Conservation (phyloP, 2,797 vertebrate genomes). For the Cryptoblepharus egeriae region DNA sequence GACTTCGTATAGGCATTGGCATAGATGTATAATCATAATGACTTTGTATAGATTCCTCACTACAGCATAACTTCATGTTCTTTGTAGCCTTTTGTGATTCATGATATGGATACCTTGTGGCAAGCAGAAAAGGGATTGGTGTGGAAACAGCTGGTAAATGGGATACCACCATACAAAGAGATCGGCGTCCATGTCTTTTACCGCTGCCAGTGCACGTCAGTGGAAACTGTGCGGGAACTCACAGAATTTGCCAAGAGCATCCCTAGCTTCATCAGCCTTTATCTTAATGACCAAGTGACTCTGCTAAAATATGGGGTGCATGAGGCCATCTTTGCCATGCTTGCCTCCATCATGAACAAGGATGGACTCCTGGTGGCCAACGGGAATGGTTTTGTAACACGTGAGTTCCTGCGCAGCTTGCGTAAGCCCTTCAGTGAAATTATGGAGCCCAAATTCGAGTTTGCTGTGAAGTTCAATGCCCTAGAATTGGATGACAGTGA, state of each 20-base stretch:
- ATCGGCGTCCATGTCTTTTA: constrained; percentile 98
- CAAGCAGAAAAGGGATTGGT: constrained; percentile 96
- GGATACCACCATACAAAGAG: constrained; percentile 93
- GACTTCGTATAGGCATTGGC: not conserved
- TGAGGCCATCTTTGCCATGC: constrained; percentile 97
- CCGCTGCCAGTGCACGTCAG: constrained; percentile 97
- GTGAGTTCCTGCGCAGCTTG: constrained; percentile 95
- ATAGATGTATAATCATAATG: not conserved
- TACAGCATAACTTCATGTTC: constrained; percentile 29
- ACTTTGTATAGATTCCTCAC: accelerated
- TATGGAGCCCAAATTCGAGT: constrained; percentile 99
- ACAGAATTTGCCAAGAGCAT: constrained; percentile 99
- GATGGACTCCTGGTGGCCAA: constrained; percentile 96
- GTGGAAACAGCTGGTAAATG: constrained; percentile 93
- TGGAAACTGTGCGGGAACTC: constrained; percentile 96
- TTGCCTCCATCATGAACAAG: constrained; percentile 98
- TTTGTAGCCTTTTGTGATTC: constrained; percentile 95
- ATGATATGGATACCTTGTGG: constrained; percentile 97
- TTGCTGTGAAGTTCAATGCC: constrained; percentile 97
- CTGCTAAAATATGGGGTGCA: constrained; percentile 97
- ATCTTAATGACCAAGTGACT: constrained; percentile 98
- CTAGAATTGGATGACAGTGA: constrained; percentile 98
- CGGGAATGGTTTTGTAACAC: constrained; percentile 95
- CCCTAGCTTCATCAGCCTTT: constrained; percentile 94
- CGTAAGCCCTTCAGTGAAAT: constrained; percentile 96